These are phyloP conservation scores for Plebejus anna DNA, from an alignment of 2,888 invertebrate genomes.

Conservation along the genomic window DNA sequence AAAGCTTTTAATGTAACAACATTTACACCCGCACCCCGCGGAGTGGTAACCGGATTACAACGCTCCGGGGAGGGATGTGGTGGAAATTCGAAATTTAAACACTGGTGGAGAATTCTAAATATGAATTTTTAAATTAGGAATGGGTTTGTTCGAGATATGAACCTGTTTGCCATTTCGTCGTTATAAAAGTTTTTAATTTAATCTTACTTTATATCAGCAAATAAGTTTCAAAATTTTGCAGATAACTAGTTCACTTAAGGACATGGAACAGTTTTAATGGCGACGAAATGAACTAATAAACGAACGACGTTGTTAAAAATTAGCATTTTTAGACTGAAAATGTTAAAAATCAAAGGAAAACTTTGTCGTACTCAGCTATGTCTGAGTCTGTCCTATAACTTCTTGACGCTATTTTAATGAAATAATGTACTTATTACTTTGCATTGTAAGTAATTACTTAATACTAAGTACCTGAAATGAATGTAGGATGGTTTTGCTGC, in stretches of 20 bases:
- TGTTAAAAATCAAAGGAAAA: not conserved
- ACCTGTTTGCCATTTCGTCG: not conserved
- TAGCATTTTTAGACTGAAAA: not conserved
- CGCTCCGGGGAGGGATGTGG: not conserved
- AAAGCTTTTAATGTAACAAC: slow-evolving; percentile 19
- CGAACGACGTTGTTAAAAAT: too few relatives aligned
- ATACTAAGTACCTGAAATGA: too few relatives aligned
- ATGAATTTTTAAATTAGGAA: not conserved
- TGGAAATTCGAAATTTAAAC: not conserved
- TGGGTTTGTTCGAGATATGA: not conserved
- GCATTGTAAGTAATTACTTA: too few relatives aligned
- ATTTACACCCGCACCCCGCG: not conserved
- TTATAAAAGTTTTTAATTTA: too few relatives aligned
- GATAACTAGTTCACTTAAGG: not conserved
- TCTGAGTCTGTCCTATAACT: not conserved
- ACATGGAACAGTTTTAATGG: too few relatives aligned
- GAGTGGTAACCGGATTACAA: not conserved
- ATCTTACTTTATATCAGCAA: not conserved
- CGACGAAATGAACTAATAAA: not conserved
- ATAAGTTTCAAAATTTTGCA: not conserved
- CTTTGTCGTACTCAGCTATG: not conserved
- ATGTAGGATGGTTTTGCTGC: too few relatives aligned
- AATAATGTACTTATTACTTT: too few relatives aligned
- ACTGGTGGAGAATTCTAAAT: not conserved
- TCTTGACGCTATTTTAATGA: not conserved